Evolutionary conservation across 2,797 vertebrate genomes (phyloP).

Genomic region (Caiman crocodilus): DNA sequence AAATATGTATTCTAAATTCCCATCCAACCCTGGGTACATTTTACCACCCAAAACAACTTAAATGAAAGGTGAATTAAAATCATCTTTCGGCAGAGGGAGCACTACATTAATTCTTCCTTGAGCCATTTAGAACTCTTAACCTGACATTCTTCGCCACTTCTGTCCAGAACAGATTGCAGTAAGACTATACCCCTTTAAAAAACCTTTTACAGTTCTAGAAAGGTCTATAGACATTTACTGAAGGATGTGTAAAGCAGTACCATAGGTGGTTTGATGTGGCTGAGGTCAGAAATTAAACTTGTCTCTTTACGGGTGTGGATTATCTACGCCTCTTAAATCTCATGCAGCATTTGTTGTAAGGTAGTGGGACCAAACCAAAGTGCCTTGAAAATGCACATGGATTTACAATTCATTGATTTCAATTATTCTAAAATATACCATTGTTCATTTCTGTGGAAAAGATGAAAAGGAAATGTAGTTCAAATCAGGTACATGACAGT

Average conservation of each 20-base stretch:
- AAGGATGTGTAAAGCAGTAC: background rate
- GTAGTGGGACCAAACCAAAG: background rate
- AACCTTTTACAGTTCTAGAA: background rate
- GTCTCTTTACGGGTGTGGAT: background rate
- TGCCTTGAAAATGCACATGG: slow-evolving; percentile 22
- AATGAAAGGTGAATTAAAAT: background rate
- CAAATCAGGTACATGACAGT: slow-evolving; percentile 53
- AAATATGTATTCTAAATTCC: slow-evolving; percentile 21
- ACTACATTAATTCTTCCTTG: background rate
- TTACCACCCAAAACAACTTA: background rate
- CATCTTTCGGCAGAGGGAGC: background rate
- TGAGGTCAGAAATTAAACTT: background rate
- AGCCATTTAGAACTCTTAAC: background rate
- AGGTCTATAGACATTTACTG: background rate
- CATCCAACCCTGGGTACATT: background rate
- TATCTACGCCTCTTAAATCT: background rate
- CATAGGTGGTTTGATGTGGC: background rate
- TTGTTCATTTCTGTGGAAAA: slow-evolving; percentile 39
- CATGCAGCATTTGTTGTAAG: background rate
- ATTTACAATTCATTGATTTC: slow-evolving; percentile 63
- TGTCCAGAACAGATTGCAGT: background rate
- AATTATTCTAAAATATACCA: slow-evolving; percentile 43
- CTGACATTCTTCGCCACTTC: background rate
- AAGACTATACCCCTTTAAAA: background rate
- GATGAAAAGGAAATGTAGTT: slow-evolving; percentile 32